Evolutionary conservation across 1,140 invertebrate genomes (phyloP).

Genomic region (Trachymyrmex cornetzi): DNA sequence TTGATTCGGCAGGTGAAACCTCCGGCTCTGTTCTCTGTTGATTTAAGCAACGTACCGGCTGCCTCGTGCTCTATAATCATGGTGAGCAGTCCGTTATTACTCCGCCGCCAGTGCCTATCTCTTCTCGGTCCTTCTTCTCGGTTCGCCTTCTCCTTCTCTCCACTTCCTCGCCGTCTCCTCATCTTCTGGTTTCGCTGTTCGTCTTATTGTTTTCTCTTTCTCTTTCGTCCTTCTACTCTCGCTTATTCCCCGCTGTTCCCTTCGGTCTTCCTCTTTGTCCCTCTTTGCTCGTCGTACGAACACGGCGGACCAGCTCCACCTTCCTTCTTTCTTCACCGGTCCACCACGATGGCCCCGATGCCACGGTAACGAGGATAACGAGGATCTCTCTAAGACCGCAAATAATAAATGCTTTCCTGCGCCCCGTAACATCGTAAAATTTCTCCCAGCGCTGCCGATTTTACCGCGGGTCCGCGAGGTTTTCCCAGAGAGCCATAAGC

Average conservation of each 20-base stretch:
- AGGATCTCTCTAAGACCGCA: constrained; percentile 76
- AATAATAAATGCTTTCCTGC: constrained; percentile 77
- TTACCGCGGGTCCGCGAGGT: constrained; percentile 34
- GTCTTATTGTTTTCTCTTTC: constrained; percentile 69
- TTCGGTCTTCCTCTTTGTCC: background rate
- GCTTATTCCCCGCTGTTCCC: constrained; percentile 12
- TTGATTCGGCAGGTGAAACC: constrained; percentile 80
- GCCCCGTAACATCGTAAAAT: constrained; percentile 73
- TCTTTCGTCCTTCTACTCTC: constrained; percentile 27
- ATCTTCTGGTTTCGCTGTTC: background rate
- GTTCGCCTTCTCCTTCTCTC: background rate
- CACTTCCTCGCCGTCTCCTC: background rate
- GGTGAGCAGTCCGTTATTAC: constrained; percentile 78
- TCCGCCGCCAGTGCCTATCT: constrained; percentile 76
- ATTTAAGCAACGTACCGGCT: constrained; percentile 80
- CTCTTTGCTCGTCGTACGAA: background rate
- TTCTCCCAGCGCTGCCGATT: constrained; percentile 58
- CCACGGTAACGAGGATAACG: constrained; percentile 77
- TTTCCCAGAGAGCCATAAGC: constrained; percentile 62
- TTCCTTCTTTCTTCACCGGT: constrained; percentile 30
- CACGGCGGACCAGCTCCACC: constrained; percentile 6
- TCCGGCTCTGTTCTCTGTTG: constrained; percentile 79
- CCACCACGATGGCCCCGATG: constrained; percentile 56
- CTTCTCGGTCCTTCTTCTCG: background rate
- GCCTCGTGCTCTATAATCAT: constrained; percentile 79